Evolutionary conservation across 2,888 invertebrate genomes (phyloP).

Genomic region (Aspidapion aeneum): DNA sequence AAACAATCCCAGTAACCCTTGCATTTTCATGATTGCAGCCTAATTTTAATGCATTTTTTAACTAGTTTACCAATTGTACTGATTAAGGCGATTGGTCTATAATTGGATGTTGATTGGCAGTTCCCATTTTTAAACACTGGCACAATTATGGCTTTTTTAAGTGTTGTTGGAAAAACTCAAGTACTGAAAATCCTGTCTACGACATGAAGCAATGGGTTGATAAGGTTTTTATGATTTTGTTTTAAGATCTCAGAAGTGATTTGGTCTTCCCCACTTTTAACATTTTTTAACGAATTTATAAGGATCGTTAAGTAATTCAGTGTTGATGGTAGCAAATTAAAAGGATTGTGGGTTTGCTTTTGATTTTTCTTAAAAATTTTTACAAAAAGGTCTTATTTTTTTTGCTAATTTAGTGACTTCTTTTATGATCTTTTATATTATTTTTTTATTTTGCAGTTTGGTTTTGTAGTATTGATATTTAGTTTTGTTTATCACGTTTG

Average conservation of each 20-base stretch:
- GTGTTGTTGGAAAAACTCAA: neutral
- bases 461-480: neutral
- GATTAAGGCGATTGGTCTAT: constrained; percentile 2
- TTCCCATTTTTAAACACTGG: neutral
- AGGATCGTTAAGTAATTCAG: neutral
- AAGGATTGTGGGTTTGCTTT: neutral
- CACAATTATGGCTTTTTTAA: neutral
- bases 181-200: neutral
- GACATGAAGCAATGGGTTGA: neutral
- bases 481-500: neutral
- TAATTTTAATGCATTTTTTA: constrained; percentile 2
- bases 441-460: neutral
- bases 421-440: neutral
- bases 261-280: neutral
- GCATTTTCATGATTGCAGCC: neutral
- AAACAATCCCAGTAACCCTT: neutral
- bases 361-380: neutral
- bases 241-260: neutral
- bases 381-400: neutral
- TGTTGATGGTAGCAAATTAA: neutral
- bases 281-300: constrained; percentile 1
- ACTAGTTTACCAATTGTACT: neutral
- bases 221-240: neutral
- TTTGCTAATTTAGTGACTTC: neutral
- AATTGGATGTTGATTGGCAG: neutral